Evolutionary conservation across 1,140 invertebrate species (phyloP).

Genomic region (Reticulitermes speratus): DNA sequence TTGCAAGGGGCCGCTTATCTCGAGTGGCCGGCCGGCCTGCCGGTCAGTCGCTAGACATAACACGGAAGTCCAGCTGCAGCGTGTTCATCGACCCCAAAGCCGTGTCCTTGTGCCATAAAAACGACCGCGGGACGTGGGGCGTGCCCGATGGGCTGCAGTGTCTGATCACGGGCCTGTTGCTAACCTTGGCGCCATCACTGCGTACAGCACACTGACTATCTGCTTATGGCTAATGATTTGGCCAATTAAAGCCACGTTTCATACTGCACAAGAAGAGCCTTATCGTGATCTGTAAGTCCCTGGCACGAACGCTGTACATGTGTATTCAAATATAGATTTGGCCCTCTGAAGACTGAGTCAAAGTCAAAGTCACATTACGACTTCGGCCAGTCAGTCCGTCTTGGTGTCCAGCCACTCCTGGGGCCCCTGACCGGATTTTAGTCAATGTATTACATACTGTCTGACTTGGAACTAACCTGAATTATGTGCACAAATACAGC

Average conservation of each 20-base stretch:
- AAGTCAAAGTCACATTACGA: no score
- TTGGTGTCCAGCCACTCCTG: no score
- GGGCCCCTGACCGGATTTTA: no score
- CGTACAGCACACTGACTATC: not conserved
- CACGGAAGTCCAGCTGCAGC: not conserved
- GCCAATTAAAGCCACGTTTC: not conserved
- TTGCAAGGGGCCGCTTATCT: not conserved
- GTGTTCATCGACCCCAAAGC: not conserved
- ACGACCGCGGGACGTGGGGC: not conserved
- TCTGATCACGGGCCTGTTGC: not conserved
- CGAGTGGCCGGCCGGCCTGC: not conserved
- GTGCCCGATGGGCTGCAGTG: not conserved
- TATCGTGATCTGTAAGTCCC: not conserved
- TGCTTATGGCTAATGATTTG: not conserved
- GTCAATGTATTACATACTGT: no score
- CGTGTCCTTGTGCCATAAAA: slow-evolving; percentile 14
- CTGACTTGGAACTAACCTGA: no score
- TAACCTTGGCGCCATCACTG: not conserved
- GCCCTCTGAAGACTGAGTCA: no score
- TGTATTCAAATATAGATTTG: no score
- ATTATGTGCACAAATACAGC: no score
- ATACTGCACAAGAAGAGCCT: not conserved
- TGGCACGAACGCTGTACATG: not conserved
- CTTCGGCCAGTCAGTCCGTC: no score
- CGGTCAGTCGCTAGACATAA: not conserved